A percentile compares a stretch with the other conserved stretches of the same genome.
These are phyloP conservation scores for Odontamblyopus lacepedii DNA, from an alignment of 2,797 vertebrate species.

Conservation along the genomic window DNA sequence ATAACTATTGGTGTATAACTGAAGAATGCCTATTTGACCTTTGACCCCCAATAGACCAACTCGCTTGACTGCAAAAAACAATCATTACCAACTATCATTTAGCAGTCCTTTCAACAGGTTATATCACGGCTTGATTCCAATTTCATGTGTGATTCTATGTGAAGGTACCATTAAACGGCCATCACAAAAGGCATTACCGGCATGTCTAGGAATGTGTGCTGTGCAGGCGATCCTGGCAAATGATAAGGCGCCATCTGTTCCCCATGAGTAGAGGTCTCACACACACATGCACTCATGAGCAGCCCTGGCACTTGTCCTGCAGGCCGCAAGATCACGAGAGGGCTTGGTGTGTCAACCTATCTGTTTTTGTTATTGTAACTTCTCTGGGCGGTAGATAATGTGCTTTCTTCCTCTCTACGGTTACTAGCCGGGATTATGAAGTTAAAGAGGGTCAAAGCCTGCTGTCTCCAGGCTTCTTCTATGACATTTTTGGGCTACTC, in stretches of 20 bases:
- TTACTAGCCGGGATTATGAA: constrained; percentile 78
- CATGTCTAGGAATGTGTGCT: constrained; percentile 80
- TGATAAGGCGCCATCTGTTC: constrained; percentile 83
- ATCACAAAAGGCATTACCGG: constrained; percentile 75
- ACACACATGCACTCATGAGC: constrained; percentile 43
- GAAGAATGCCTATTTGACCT: neutral
- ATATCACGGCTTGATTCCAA: constrained; percentile 32
- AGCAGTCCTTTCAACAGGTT: constrained; percentile 9
- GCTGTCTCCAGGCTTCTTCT: constrained; percentile 41
- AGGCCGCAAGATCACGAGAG: constrained; percentile 59
- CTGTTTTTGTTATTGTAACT: constrained; percentile 76
- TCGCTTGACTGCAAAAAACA: constrained; percentile 12
- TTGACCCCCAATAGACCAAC: neutral
- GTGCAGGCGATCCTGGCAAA: constrained; percentile 63
- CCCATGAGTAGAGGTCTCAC: constrained; percentile 60
- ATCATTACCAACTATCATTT: constrained; percentile 26
- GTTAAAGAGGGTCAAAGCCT: constrained; percentile 46
- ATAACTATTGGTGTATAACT: no score
- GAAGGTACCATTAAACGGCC: constrained; percentile 70
- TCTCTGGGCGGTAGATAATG: constrained; percentile 55
- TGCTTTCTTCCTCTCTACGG: constrained; percentile 78
- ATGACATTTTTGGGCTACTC: constrained; percentile 33
- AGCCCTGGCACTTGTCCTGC: constrained; percentile 52
- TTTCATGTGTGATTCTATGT: constrained; percentile 66
- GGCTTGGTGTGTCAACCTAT: constrained; percentile 40